Evolutionary conservation across 2,797 vertebrate genomes (phyloP).

Genomic region (Tinamus major): DNA sequence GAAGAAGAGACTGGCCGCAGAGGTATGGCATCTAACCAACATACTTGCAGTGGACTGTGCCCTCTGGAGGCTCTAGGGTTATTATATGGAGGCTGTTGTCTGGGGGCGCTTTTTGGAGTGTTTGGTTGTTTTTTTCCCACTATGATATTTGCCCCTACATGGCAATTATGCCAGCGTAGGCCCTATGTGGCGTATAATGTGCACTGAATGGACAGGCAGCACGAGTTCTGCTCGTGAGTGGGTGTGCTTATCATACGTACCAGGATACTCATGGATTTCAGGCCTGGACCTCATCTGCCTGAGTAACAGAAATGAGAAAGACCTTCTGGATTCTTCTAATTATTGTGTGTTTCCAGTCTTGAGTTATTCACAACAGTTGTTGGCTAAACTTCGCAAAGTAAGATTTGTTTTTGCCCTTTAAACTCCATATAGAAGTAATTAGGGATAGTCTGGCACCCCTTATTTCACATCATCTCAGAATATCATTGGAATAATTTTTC

Average conservation of each 20-base stretch:
- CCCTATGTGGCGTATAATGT: not conserved
- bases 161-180: too few relatives aligned
- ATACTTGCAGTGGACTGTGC: not conserved
- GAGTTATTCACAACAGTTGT: not conserved
- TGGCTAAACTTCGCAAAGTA: not conserved
- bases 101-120: too few relatives aligned
- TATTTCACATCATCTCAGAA: not conserved
- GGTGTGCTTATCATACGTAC: not conserved
- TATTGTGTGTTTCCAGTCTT: not conserved
- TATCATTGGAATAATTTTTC: not conserved
- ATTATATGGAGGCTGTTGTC: too few relatives aligned
- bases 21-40: constrained; percentile 78
- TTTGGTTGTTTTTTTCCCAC: not conserved
- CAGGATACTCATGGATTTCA: not conserved
- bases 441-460: not conserved
- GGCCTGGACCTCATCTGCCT: not conserved
- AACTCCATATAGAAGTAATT: not conserved
- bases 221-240: not conserved
- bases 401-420: not conserved
- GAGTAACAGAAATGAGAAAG: not conserved
- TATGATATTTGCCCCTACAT: not conserved
- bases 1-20: constrained; percentile 81
- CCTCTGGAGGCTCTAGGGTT: not conserved
- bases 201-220: not conserved
- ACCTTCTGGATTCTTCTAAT: not conserved